A percentile compares a stretch with the other conserved stretches of the same genome.
phyloP scores from a whole-genome alignment of 2,797 vertebrate genomes.

The Neoniphon sammara region DNA sequence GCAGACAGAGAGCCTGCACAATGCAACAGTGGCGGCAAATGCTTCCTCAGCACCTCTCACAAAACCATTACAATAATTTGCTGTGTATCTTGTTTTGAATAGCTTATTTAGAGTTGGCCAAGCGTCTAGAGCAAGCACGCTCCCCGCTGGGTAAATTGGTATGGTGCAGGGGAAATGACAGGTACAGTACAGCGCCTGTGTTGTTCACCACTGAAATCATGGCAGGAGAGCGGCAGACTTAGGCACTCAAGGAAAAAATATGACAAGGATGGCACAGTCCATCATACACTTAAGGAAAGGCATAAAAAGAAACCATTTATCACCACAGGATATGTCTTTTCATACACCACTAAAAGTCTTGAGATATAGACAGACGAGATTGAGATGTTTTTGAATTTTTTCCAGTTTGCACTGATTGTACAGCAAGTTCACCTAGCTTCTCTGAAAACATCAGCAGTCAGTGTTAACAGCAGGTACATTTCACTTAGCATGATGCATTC shows the following conservation, averaged over 20 bases:
- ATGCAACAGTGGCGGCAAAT: constrained; percentile 32
- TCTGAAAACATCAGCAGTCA: constrained; percentile 2
- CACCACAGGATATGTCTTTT: constrained; percentile 14
- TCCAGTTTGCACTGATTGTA: constrained; percentile 9
- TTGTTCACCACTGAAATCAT: constrained; percentile 31
- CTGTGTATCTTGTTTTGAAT: constrained; percentile 41
- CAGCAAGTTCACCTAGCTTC: constrained; percentile 1
- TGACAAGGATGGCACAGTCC: not conserved
- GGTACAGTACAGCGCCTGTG: constrained; percentile 24
- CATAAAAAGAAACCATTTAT: constrained; percentile 19
- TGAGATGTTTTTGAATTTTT: constrained; percentile 11
- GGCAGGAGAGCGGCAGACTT: constrained; percentile 30
- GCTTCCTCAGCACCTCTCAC: constrained; percentile 52
- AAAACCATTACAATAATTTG: constrained; percentile 55
- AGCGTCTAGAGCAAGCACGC: constrained; percentile 5
- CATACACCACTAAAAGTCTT: constrained; percentile 15
- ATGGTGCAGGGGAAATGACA: constrained; percentile 41
- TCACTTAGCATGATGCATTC: constrained; percentile 2
- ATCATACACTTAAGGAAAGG: constrained; percentile 1
- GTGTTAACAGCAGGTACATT: constrained; percentile 34
- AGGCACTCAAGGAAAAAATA: constrained; percentile 26
- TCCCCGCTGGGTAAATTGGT: constrained; percentile 47
- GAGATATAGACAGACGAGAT: constrained; percentile 4
- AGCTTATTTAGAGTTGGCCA: constrained; percentile 35
- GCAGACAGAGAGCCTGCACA: not conserved